phyloP scores from a whole-genome alignment of 2,888 invertebrate genomes.

The Pseudanteris insignis region DNA sequence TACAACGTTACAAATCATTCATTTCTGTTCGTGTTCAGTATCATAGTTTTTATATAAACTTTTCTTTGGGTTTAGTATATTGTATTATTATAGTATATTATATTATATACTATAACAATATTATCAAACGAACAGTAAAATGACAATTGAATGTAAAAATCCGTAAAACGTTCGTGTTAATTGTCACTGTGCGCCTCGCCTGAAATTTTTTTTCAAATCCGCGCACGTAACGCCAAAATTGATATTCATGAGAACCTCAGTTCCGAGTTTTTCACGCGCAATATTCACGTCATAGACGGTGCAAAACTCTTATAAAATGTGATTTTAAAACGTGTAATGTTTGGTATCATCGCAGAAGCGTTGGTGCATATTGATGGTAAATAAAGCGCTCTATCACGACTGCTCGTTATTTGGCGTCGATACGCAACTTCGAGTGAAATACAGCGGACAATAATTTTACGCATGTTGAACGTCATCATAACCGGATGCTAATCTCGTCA shows the following conservation, averaged over 20 bases:
- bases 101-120: no score
- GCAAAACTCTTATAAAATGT: conserved; percentile 19
- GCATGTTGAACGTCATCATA: conserved; percentile 45
- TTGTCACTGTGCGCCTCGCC: no score
- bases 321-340: conserved; percentile 36
- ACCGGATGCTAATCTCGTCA: conserved; percentile 43
- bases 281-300: neutral
- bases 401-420: conserved; percentile 45
- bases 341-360: conserved; percentile 29
- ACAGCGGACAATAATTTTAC: conserved; percentile 52
- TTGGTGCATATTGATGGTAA: conserved; percentile 43
- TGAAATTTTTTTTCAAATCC: neutral
- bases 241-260: no score
- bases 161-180: no score
- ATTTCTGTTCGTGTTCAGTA: no score
- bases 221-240: no score
- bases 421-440: conserved; percentile 49
- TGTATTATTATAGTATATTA: no score
- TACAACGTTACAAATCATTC: no score
- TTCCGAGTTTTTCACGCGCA: neutral
- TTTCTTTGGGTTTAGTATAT: no score
- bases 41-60: no score
- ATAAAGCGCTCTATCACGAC: conserved; percentile 43
- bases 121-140: no score
- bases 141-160: no score